Evolutionary conservation across 2,888 invertebrate species (phyloP).

Genomic region (Diloba caeruleocephala): DNA sequence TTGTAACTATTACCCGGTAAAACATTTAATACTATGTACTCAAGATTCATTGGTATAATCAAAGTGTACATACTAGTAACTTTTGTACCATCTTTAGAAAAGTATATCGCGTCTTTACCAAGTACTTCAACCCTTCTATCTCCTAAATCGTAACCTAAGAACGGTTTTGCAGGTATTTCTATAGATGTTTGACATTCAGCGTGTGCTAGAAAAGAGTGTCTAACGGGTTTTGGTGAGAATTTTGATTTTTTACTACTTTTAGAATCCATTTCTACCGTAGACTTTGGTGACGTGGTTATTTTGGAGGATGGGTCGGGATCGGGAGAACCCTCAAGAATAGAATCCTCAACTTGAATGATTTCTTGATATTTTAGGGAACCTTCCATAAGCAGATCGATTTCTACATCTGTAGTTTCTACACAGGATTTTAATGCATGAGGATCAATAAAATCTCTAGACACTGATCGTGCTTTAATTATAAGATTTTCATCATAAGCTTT

Average conservation of each 20-base stretch:
- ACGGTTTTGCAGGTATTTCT: constrained; percentile 63
- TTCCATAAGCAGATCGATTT: constrained; percentile 77
- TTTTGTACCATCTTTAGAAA: constrained; percentile 79
- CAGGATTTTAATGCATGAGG: constrained; percentile 66
- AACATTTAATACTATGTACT: constrained; percentile 73
- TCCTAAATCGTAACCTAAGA: constrained; percentile 79
- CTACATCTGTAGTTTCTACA: constrained; percentile 70
- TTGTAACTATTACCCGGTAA: constrained; percentile 73
- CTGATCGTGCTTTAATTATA: constrained; percentile 60
- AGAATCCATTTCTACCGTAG: constrained; percentile 59
- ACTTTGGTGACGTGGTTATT: constrained; percentile 53
- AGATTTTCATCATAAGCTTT: constrained; percentile 70
- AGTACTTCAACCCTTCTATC: constrained; percentile 82
- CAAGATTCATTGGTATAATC: constrained; percentile 77
- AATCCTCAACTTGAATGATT: constrained; percentile 57
- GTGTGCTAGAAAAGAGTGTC: constrained; percentile 48
- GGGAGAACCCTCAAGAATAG: constrained; percentile 45
- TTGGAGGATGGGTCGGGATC: constrained; percentile 47
- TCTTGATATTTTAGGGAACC: constrained; percentile 81
- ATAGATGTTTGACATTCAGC: constrained; percentile 27
- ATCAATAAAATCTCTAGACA: constrained; percentile 64
- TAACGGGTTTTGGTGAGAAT: constrained; percentile 60
- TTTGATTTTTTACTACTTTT: constrained; percentile 71
- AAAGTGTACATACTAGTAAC: constrained; percentile 72
- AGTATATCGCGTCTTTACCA: constrained; percentile 78